Evolutionary conservation across 64 coral and sea anemone genomes (phyloP).

Genomic region (Astreopora myriophthalma): DNA sequence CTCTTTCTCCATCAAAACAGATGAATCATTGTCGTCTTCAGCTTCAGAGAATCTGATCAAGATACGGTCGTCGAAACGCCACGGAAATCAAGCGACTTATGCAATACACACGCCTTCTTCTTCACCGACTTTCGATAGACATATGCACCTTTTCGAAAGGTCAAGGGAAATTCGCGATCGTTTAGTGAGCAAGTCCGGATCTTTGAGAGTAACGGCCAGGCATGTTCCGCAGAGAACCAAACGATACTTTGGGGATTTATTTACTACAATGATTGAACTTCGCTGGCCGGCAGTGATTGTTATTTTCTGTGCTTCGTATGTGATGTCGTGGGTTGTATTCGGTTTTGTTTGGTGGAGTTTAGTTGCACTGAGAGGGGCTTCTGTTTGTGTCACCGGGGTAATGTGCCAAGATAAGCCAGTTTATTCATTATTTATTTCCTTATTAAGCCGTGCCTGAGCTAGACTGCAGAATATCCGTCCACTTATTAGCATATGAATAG

Average conservation of each 20-base stretch:
- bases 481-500: too few relatives aligned
- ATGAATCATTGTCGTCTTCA: not conserved
- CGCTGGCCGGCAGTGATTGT: conserved; percentile 81
- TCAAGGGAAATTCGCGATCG: conserved; percentile 60
- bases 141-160: not conserved
- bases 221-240: conserved; percentile 70
- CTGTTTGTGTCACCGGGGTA: conserved; percentile 84
- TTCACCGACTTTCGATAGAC: conserved; percentile 1
- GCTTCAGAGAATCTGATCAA: not conserved
- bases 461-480: too few relatives aligned
- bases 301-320: conserved; percentile 71
- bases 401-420: not conserved
- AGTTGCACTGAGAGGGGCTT: conserved; percentile 65
- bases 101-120: not conserved
- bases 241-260: conserved; percentile 85
- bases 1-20: not conserved
- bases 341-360: conserved; percentile 83
- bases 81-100: not conserved
- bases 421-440: not conserved
- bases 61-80: not conserved
- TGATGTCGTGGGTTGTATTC: conserved; percentile 82
- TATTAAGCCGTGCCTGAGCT: too few relatives aligned
- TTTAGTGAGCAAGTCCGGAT: conserved; percentile 82
- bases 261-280: conserved; percentile 84
- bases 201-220: conserved; percentile 59